Percentiles rank a stretch among this genome's conserved stretches.
Conservation (phyloP, 1,140 invertebrate genomes). For the Eriosoma lanigerum region DNA sequence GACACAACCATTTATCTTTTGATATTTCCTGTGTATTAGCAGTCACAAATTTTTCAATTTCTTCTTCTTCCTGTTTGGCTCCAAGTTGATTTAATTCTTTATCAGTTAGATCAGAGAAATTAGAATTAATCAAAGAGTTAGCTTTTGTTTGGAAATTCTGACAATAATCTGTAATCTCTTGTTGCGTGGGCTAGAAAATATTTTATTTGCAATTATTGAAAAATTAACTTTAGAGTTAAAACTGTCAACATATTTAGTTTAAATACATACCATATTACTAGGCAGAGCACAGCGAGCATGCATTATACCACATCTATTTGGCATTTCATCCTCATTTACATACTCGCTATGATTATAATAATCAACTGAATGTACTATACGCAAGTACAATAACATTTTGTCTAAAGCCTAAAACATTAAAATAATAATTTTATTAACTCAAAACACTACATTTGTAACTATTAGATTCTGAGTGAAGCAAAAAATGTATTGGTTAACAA, state of each 20-base stretch:
- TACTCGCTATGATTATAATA: conserved; percentile 99
- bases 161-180: conserved; percentile 77
- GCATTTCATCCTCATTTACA: conserved; percentile 99
- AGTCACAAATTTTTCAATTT: conserved; percentile 92
- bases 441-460: too few species aligned
- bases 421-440: neutral
- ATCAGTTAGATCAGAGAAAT: conserved; percentile 66
- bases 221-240: neutral
- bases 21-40: conserved; percentile 93
- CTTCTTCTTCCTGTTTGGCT: conserved; percentile 81
- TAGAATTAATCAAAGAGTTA: conserved; percentile 76
- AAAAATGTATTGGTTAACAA: too few species aligned
- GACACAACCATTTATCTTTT: conserved; percentile 98
- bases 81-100: conserved; percentile 86
- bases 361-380: conserved; percentile 97
- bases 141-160: conserved; percentile 84
- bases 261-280: conserved; percentile 68
- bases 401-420: conserved; percentile 67
- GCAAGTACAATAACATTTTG: conserved; percentile 86
- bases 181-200: conserved; percentile 62
- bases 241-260: neutral
- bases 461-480: neutral
- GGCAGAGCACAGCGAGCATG: conserved; percentile 89
- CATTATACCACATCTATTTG: conserved; percentile 97
- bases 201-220: neutral